These are phyloP conservation scores for Caenorhabditis angaria DNA, from an alignment of 2,888 invertebrate species.

Conservation along the genomic window DNA sequence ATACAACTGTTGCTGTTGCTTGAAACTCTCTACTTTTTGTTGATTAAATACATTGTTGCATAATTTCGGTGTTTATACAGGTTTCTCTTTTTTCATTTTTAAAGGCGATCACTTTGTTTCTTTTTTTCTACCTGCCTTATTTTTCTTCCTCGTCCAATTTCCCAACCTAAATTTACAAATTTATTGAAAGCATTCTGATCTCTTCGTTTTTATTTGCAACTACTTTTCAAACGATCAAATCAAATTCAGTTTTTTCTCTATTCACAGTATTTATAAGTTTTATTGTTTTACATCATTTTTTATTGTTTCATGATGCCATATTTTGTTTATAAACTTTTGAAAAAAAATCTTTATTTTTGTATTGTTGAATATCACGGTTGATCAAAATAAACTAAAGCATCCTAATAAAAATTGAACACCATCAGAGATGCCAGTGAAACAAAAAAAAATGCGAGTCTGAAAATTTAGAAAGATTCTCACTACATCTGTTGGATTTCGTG, in stretches of 20 bases:
- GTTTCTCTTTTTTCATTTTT: not conserved
- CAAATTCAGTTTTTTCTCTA: not conserved
- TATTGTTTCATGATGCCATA: slow-evolving; percentile 4
- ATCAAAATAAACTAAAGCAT: too few species aligned
- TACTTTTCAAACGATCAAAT: not conserved
- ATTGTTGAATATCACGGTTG: too few species aligned
- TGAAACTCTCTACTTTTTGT: slow-evolving; percentile 6
- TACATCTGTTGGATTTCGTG: too few species aligned
- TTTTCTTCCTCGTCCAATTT: not conserved
- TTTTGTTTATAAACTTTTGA: slow-evolving; percentile 1
- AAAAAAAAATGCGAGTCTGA: too few species aligned
- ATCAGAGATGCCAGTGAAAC: too few species aligned
- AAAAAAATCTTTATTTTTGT: not conserved
- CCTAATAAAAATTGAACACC: too few species aligned
- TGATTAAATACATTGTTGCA: slow-evolving; percentile 5
- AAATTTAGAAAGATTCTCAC: too few species aligned
- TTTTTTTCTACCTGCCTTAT: not conserved
- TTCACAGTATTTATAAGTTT: not conserved
- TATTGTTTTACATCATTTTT: not conserved
- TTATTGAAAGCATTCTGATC: not conserved
- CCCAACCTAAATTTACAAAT: not conserved
- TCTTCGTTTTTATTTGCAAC: not conserved
- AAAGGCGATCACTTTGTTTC: slow-evolving; percentile 2
- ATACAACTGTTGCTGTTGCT: slow-evolving; percentile 47
- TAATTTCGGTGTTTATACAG: slow-evolving; percentile 2